Conservation (phyloP, 53 echinoderm and acorn worm genomes). For the Echinometra lucunter region DNA sequence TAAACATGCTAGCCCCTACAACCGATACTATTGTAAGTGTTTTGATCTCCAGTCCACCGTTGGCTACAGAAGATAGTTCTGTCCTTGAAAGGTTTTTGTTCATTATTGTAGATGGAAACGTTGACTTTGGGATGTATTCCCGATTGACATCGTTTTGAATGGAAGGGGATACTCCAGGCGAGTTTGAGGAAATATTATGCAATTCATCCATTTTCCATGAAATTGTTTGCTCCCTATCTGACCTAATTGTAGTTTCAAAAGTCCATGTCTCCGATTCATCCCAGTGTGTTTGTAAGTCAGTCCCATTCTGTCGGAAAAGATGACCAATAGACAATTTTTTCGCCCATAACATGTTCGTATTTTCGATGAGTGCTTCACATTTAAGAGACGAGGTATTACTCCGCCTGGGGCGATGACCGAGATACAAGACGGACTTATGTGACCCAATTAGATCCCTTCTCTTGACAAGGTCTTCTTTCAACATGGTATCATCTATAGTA, state of each 20-base stretch:
- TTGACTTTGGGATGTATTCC: neutral
- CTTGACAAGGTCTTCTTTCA: neutral
- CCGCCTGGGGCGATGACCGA: neutral
- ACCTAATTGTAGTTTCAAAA: neutral
- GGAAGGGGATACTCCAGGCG: neutral
- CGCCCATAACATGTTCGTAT: neutral
- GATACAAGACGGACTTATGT: neutral
- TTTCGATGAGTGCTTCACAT: neutral
- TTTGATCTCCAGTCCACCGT: neutral
- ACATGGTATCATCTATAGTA: neutral
- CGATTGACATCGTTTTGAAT: neutral
- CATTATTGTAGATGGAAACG: neutral
- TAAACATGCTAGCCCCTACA: neutral
- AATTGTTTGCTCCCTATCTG: neutral
- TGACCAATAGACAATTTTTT: neutral
- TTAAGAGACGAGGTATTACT: neutral
- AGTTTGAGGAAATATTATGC: neutral
- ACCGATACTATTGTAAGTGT: neutral
- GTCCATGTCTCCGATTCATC: neutral
- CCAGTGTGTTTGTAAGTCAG: neutral
- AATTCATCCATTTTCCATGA: neutral
- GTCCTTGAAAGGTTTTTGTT: neutral
- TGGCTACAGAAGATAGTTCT: neutral
- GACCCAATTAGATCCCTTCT: neutral
- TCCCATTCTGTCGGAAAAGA: neutral